phyloP scores from a whole-genome alignment of 1,140 invertebrate genomes.

The Zaprionus lachaisei region DNA sequence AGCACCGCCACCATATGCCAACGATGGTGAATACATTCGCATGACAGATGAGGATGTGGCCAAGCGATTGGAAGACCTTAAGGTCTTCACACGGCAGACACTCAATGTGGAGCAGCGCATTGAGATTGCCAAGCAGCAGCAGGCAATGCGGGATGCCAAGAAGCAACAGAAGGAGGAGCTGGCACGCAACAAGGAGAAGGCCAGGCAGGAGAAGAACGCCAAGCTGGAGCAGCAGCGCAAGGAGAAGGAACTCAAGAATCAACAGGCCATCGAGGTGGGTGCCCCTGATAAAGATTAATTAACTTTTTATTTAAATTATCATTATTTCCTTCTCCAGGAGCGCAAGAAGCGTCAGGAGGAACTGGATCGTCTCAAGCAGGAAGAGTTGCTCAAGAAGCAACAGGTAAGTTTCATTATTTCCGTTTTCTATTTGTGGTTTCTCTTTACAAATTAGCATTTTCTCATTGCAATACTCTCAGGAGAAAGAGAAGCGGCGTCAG shows the following conservation, averaged over 20 bases:
- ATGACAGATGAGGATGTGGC: slow-evolving; percentile 88
- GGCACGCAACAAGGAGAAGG: slow-evolving; percentile 85
- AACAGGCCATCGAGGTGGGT: slow-evolving; percentile 88
- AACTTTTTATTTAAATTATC: neutral
- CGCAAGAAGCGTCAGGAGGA: slow-evolving; percentile 94
- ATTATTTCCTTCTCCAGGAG: slow-evolving; percentile 86
- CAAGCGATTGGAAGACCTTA: slow-evolving; percentile 84
- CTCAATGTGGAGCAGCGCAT: slow-evolving; percentile 89
- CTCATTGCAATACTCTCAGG: slow-evolving; percentile 87
- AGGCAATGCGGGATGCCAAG: slow-evolving; percentile 87
- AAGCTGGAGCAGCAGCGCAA: slow-evolving; percentile 90
- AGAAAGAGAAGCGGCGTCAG: slow-evolving; percentile 94
- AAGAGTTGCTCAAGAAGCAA: slow-evolving; percentile 93
- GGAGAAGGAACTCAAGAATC: slow-evolving; percentile 90
- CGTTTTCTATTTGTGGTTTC: slow-evolving; percentile 14
- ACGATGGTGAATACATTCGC: slow-evolving; percentile 86
- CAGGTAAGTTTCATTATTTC: slow-evolving; percentile 87
- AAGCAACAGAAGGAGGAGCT: slow-evolving; percentile 86
- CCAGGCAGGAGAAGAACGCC: slow-evolving; percentile 89
- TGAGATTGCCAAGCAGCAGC: slow-evolving; percentile 88
- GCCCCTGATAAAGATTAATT: neutral
- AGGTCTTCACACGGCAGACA: slow-evolving; percentile 85
- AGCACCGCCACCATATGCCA: slow-evolving; percentile 85
- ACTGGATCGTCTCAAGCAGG: slow-evolving; percentile 92
- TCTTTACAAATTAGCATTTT: slow-evolving; percentile 43